phyloP scores from a whole-genome alignment of 2,888 invertebrate species.

The Drosophila aldrichi region DNA sequence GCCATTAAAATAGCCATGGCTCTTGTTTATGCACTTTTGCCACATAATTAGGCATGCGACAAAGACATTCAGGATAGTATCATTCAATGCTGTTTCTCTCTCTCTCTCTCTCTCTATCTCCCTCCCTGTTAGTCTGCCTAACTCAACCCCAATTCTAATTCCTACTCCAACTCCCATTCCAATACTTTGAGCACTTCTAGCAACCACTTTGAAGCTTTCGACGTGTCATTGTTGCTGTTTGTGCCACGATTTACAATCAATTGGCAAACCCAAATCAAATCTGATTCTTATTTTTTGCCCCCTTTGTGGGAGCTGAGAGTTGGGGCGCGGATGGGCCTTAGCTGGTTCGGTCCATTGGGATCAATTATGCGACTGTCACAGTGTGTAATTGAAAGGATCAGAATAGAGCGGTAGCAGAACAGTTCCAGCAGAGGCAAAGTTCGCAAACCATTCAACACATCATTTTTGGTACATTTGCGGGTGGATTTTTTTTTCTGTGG shows the following conservation, averaged over 20 bases:
- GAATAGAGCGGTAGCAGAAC: slow-evolving; percentile 6
- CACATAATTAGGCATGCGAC: slow-evolving; percentile 77
- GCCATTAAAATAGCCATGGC: slow-evolving; percentile 12
- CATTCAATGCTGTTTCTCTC: slow-evolving; percentile 11
- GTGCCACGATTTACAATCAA: slow-evolving; percentile 28
- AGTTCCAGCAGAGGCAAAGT: slow-evolving; percentile 17
- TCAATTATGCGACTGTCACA: slow-evolving; percentile 80
- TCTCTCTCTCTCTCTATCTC: background rate
- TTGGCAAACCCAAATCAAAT: slow-evolving; percentile 72
- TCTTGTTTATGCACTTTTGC: slow-evolving; percentile 59
- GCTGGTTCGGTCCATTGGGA: slow-evolving; percentile 74
- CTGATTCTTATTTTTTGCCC: slow-evolving; percentile 20
- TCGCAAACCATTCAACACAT: slow-evolving; percentile 39
- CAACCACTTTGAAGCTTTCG: slow-evolving; percentile 51
- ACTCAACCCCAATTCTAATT: background rate
- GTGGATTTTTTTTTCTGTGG: slow-evolving; percentile 17
- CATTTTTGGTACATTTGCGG: slow-evolving; percentile 52
- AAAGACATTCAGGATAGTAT: slow-evolving; percentile 50
- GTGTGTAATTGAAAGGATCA: slow-evolving; percentile 82
- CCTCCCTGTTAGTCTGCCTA: background rate
- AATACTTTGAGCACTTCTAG: background rate
- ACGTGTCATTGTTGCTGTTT: slow-evolving; percentile 72
- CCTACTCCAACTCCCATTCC: background rate
- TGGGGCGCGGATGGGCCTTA: background rate
- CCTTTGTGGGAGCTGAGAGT: slow-evolving; percentile 4